A percentile compares a stretch with the other conserved stretches of the same genome.
Evolutionary conservation across 2,888 invertebrate species (phyloP).

Genomic region (Diarsia brunnea): DNA sequence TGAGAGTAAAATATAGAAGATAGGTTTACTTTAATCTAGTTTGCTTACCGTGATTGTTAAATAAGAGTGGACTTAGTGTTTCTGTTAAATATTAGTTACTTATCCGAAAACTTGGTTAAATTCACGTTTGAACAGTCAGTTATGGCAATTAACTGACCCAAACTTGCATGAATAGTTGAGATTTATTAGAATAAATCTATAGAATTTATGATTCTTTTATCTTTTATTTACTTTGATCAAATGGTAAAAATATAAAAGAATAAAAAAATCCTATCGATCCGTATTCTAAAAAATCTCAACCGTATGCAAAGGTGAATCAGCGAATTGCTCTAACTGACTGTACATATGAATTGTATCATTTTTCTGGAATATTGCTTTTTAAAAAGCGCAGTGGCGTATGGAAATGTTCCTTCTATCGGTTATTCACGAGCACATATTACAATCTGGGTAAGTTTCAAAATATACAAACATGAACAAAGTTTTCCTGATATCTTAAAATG

Average conservation of each 20-base stretch:
- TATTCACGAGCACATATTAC: background rate
- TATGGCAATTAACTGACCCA: too few species aligned
- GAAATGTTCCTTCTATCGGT: background rate
- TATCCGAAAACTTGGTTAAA: background rate
- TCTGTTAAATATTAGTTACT: background rate
- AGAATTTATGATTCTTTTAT: too few species aligned
- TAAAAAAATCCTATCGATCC: too few species aligned
- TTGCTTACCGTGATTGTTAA: background rate
- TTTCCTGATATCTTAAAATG: background rate
- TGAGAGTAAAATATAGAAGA: slow-evolving; percentile 11
- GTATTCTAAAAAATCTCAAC: too few species aligned
- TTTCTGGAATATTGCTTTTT: background rate
- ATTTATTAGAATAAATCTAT: too few species aligned
- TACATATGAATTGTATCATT: background rate
- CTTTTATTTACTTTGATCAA: too few species aligned
- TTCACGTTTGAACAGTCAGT: background rate
- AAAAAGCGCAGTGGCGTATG: background rate
- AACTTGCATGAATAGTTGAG: too few species aligned
- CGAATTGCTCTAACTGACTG: too few species aligned
- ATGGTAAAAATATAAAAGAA: too few species aligned
- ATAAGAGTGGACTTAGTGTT: background rate
- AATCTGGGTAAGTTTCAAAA: slow-evolving; percentile 6
- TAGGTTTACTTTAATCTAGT: background rate
- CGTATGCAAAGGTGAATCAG: too few species aligned
- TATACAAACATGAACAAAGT: background rate